Evolutionary conservation across 2,113 vertebrate genomes (phyloP).

Genomic region (Prietella phreatophila): DNA sequence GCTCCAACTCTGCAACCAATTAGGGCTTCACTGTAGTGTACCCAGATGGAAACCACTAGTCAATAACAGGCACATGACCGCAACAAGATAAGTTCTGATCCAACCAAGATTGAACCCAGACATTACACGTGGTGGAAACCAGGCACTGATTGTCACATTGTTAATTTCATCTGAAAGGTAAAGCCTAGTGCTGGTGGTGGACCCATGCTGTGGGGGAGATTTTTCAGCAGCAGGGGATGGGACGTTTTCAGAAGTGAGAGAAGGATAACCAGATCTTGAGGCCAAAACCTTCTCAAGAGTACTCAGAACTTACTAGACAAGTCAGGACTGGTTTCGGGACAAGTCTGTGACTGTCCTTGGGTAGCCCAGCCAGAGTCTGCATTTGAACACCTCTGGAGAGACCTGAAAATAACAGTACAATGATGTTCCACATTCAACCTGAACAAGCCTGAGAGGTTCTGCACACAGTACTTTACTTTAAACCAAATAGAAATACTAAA

Average conservation of each 20-base stretch:
- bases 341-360: constrained; percentile 1
- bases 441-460: neutral
- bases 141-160: neutral
- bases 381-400: neutral
- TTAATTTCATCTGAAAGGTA: neutral
- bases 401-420: neutral
- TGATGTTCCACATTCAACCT: neutral
- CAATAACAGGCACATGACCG: neutral
- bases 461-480: neutral
- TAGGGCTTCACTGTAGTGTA: neutral
- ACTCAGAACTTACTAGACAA: neutral
- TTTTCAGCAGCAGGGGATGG: neutral
- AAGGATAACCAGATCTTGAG: neutral
- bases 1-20: neutral
- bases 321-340: neutral
- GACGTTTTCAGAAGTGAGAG: neutral
- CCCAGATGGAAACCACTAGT: neutral
- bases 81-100: neutral
- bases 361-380: neutral
- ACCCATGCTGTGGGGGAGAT: neutral
- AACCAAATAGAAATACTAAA: neutral
- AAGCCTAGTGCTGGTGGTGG: neutral
- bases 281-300: neutral
- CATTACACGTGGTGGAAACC: neutral
- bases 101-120: neutral